These are phyloP conservation scores for Danaus plexippus DNA, from an alignment of 1,140 invertebrate genomes.

Conservation along the genomic window DNA sequence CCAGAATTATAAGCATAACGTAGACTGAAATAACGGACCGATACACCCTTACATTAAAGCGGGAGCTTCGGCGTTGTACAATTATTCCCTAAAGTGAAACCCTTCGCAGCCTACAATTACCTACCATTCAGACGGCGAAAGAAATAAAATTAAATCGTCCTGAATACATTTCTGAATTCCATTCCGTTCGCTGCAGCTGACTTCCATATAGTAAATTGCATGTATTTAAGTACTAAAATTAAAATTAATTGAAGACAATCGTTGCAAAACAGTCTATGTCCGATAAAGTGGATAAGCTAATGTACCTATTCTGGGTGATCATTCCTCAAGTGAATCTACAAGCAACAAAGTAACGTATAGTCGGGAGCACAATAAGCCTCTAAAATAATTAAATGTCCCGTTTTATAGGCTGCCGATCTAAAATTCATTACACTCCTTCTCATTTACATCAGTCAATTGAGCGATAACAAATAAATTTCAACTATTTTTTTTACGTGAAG, in stretches of 20 bases:
- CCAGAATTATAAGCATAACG: conserved; percentile 54
- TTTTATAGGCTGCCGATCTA: not conserved
- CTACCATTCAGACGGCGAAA: conserved; percentile 51
- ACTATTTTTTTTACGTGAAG: too few species aligned
- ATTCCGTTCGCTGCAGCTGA: too few species aligned
- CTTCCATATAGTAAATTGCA: too few species aligned
- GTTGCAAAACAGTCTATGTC: conserved; percentile 3
- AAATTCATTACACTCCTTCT: too few species aligned
- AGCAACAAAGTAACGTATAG: conserved; percentile 19
- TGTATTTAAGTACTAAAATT: not conserved
- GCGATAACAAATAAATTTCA: too few species aligned
- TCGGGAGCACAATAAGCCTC: not conserved
- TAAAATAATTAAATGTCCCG: conserved; percentile 1
- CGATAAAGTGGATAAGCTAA: conserved; percentile 1
- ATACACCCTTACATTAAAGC: conserved; percentile 64
- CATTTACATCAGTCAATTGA: too few species aligned
- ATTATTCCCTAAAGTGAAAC: conserved; percentile 67
- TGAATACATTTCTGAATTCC: too few species aligned
- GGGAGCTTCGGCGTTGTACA: conserved; percentile 56
- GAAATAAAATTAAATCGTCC: conserved; percentile 62
- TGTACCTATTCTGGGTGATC: not conserved
- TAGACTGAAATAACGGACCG: conserved; percentile 45
- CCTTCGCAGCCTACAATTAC: conserved; percentile 66
- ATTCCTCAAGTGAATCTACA: conserved; percentile 5
- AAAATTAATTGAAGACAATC: conserved; percentile 5